Base-by-base conservation (phyloP, 2,888 invertebrate genomes). In the Dasysyrphus tricinctus region DNA sequence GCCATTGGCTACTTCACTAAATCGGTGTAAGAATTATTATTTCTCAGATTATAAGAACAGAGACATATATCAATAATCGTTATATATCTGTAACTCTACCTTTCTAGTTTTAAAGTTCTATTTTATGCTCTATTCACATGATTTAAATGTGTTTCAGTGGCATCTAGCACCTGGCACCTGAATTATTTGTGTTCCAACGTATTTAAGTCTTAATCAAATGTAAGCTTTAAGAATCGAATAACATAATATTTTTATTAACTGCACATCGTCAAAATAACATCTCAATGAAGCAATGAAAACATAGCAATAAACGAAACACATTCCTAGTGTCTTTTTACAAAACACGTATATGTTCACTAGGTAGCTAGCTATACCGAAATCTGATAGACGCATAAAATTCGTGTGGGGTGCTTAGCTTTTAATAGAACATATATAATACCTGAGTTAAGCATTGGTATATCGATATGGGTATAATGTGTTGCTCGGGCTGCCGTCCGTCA, bases 401-500 rank as follows among this genome's bases (percentile, higher is more conserved):
- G 73, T 79, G 61, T 39, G 37, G 61, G 72, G 54, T 47, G 16
- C 44, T 72, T 56, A 44, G 54, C 44, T 72, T 37, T 63, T 54
- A 72, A 44, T 47, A 49, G 54, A 63, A 51, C 37, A 49, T 29
- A 34, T 19, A 39, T 19, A 51, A 57, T 59, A 59, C 19, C 9
- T 19, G 12, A 16, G 37, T 59, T 65, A 32, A 47, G 11, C 29
- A 19, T 59, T 6, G n/a, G n/a, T n/a, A 44, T 32, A 32, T 24
- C 24, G 32, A 32, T 32, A 32, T 59, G 12, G 39, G 32, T 32
- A 44, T 57, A 69, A 67, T 61, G 61, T 39, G 16, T 47, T 69
- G 19, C 32, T 67, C 32, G 37, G 51, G 37, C 69, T 56, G 57
- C 29, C 69, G 59, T 73, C 49, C 73, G 77, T 83, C 77, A 56